Evolutionary conservation across 1,140 invertebrate genomes (phyloP).

Genomic region (Oreohelix idahoensis): DNA sequence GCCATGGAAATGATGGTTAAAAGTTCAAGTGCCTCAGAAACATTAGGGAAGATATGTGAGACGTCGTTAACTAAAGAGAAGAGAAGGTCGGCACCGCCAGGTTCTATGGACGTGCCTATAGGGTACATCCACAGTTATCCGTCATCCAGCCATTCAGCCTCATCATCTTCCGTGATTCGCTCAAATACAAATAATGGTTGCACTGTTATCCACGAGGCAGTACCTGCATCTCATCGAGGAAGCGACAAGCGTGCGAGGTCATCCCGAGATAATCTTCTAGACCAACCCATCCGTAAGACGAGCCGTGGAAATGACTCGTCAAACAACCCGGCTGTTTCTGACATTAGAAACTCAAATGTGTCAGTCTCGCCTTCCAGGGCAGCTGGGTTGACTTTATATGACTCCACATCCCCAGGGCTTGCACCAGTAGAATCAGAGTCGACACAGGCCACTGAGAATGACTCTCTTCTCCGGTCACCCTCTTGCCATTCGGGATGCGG

Average conservation of each 20-base stretch:
- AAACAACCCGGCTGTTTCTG: neutral
- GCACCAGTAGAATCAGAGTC: neutral
- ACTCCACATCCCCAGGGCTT: neutral
- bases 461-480: conserved; percentile 5
- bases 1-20: conserved; percentile 3
- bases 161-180: neutral
- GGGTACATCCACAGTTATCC: neutral
- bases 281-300: neutral
- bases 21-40: conserved; percentile 23
- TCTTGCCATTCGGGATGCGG: conserved; percentile 27
- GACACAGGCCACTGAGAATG: neutral
- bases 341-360: neutral
- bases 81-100: conserved; percentile 4
- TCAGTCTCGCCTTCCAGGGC: neutral
- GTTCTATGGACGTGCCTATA: neutral
- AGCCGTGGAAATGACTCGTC: neutral
- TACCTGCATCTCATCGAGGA: neutral
- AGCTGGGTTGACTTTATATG: neutral
- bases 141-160: neutral
- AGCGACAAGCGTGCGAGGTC: neutral
- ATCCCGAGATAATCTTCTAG: neutral
- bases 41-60: neutral
- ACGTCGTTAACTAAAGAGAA: conserved; percentile 12
- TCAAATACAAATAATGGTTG: neutral
- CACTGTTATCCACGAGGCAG: conserved; percentile 16